Percentiles rank a stretch among this genome's conserved stretches.
These are phyloP conservation scores for Encarsia formosa DNA, from an alignment of 2,888 invertebrate species.

Conservation along the genomic window DNA sequence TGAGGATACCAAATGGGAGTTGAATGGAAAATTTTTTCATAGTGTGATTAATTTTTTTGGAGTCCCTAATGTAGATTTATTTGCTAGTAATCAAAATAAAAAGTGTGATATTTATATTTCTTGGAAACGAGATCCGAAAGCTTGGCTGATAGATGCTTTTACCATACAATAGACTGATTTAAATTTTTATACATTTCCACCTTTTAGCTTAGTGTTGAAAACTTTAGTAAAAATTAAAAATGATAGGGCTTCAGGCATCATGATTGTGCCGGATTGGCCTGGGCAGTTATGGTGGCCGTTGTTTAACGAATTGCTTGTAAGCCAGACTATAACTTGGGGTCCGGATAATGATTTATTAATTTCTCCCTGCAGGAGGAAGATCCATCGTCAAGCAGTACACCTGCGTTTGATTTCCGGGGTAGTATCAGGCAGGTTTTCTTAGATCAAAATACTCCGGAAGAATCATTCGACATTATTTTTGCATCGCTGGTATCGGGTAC, in stretches of 20 bases:
- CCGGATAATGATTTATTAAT: no score
- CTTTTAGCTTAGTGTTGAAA: slow-evolving; percentile 12
- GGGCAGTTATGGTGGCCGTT: no score
- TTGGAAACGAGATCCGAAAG: slow-evolving; percentile 15
- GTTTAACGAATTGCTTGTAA: no score
- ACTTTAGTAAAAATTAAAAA: slow-evolving; percentile 14
- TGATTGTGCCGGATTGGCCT: no score
- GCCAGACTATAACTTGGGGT: no score
- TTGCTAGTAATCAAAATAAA: slow-evolving; percentile 23
- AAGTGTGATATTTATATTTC: slow-evolving; percentile 18
- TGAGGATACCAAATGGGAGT: slow-evolving; percentile 28
- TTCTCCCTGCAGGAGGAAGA: no score
- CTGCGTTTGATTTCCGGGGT: no score
- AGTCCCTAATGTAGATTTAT: slow-evolving; percentile 20
- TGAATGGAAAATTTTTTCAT: slow-evolving; percentile 11
- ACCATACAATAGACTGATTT: slow-evolving; percentile 18
- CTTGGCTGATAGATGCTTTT: slow-evolving; percentile 20
- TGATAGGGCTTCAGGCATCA: slow-evolving; percentile 16
- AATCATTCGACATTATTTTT: no score
- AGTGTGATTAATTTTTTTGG: slow-evolving; percentile 17
- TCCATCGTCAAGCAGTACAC: no score
- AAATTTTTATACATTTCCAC: slow-evolving; percentile 22
- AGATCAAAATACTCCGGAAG: no score
- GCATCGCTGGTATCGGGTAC: no score
- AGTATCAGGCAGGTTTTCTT: no score